A percentile compares a stretch with the other conserved stretches of the same genome.
Evolutionary conservation across 2,113 vertebrate genomes (phyloP).

Genomic region (Nibea coibor): DNA sequence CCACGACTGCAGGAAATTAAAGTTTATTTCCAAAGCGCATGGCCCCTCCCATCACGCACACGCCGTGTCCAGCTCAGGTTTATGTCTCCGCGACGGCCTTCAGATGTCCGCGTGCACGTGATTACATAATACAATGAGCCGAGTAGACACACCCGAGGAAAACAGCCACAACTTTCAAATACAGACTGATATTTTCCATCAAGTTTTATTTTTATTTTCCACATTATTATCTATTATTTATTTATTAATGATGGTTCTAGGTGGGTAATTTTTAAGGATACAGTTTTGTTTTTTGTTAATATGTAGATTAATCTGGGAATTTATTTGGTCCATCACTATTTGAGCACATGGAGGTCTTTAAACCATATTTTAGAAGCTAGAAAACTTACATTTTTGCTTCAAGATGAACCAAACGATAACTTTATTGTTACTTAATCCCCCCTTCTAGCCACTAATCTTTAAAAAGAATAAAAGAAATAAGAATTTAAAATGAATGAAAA

Average conservation of each 20-base stretch:
- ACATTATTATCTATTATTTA: too few relatives aligned
- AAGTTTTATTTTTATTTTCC: too few relatives aligned
- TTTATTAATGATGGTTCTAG: too few relatives aligned
- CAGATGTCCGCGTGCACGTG: not conserved
- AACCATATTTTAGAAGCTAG: not conserved
- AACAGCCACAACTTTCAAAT: not conserved
- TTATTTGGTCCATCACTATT: not conserved
- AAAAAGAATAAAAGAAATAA: not conserved
- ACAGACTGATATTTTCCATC: not conserved
- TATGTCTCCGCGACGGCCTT: conserved; percentile 24
- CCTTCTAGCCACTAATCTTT: too few relatives aligned
- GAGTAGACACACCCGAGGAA: not conserved
- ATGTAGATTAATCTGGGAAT: too few relatives aligned
- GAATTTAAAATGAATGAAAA: not conserved
- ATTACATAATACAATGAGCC: conserved; percentile 18
- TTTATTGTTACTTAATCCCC: too few relatives aligned
- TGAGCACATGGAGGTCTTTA: not conserved
- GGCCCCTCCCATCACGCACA: conserved; percentile 58
- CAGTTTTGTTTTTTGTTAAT: too few relatives aligned
- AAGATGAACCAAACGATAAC: too few relatives aligned
- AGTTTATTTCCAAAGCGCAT: conserved; percentile 79
- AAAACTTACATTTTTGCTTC: not conserved
- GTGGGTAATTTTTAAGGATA: too few relatives aligned
- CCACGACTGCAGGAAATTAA: conserved; percentile 85
- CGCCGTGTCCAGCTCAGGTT: conserved; percentile 44